Conservation (phyloP, 2,888 invertebrate genomes). For the Campaea margaritaria region DNA sequence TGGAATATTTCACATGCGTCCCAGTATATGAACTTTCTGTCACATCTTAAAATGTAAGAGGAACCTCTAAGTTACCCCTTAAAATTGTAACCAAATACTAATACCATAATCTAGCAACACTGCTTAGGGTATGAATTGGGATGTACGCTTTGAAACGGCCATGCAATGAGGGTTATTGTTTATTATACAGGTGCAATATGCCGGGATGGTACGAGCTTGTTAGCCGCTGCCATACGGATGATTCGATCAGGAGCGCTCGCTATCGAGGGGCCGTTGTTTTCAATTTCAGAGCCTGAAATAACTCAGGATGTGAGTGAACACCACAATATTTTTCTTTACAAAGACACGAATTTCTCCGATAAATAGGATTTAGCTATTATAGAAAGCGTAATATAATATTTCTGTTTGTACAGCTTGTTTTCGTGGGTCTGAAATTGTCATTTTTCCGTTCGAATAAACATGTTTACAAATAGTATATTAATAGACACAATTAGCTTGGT, state of each 20-base stretch:
- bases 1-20: too few relatives aligned
- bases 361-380: too few relatives aligned
- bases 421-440: too few relatives aligned
- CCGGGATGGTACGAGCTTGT: slow-evolving; percentile 25
- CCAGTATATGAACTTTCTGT: too few relatives aligned
- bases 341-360: not conserved
- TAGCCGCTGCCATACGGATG: slow-evolving; percentile 21
- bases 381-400: too few relatives aligned
- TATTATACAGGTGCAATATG: slow-evolving; percentile 41
- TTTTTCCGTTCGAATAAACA: not conserved
- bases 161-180: slow-evolving; percentile 52
- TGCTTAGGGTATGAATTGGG: not conserved
- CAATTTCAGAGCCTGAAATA: slow-evolving; percentile 21
- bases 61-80: too few relatives aligned
- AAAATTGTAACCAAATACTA: too few relatives aligned
- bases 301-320: slow-evolving; percentile 1
- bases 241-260: slow-evolving; percentile 13
- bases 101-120: too few relatives aligned
- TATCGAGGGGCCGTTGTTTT: slow-evolving; percentile 22
- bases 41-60: too few relatives aligned
- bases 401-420: too few relatives aligned
- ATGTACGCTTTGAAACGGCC: slow-evolving; percentile 48
- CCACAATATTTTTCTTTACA: slow-evolving; percentile 1
- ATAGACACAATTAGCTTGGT: slow-evolving; percentile 54
- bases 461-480: slow-evolving; percentile 31